Evolutionary conservation across 2,113 vertebrate species (phyloP).

Genomic region (Cottus gobio): DNA sequence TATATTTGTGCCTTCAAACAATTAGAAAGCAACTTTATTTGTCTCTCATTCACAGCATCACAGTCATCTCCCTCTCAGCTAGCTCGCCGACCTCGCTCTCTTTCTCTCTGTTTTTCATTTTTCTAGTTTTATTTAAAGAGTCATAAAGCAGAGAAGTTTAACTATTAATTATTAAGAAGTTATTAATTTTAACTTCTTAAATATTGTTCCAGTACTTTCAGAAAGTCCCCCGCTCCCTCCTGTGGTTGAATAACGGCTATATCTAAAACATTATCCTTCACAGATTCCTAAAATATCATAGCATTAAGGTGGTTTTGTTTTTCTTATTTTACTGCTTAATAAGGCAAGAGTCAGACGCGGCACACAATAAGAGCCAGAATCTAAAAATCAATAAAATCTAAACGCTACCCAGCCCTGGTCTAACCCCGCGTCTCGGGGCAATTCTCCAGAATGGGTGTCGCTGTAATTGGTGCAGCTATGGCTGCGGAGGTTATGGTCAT

Average conservation of each 20-base stretch:
- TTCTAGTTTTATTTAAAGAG: too few relatives aligned
- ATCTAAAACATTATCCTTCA: background rate
- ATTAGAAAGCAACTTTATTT: background rate
- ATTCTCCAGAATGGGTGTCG: slow-evolving; percentile 45
- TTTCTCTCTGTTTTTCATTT: too few relatives aligned
- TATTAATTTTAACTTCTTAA: too few relatives aligned
- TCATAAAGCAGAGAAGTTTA: too few relatives aligned
- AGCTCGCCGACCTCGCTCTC: too few relatives aligned
- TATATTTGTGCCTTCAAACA: background rate
- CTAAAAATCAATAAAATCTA: slow-evolving; percentile 52
- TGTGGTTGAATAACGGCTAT: background rate
- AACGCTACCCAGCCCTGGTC: slow-evolving; percentile 28
- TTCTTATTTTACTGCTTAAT: background rate
- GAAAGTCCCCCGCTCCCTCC: background rate
- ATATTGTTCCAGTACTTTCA: too few relatives aligned
- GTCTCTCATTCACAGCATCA: too few relatives aligned
- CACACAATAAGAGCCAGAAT: slow-evolving; percentile 13
- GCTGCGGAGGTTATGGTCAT: slow-evolving; percentile 66
- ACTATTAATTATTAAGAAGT: too few relatives aligned
- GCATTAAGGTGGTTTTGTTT: background rate
- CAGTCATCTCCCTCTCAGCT: too few relatives aligned
- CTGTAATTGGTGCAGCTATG: slow-evolving; percentile 73
- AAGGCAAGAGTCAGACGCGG: background rate
- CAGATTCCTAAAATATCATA: background rate
- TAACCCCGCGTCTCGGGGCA: slow-evolving; percentile 50